phyloP scores from a whole-genome alignment of 2,888 invertebrate genomes.

The Aleiodes testaceus region DNA sequence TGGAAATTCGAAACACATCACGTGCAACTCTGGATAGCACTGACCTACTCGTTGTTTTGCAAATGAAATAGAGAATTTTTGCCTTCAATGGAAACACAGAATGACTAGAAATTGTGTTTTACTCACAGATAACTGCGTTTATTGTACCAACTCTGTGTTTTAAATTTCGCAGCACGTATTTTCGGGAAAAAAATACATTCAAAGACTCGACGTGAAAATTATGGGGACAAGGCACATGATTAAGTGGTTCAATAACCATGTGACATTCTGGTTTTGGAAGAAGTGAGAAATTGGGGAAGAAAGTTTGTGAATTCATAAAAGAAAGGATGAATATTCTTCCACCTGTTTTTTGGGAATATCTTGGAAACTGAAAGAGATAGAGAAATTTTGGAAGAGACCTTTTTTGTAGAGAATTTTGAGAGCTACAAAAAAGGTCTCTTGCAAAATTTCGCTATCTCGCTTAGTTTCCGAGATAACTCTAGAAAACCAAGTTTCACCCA shows the following conservation, averaged over 20 bases:
- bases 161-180: conserved; percentile 22
- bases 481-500: too few relatives aligned
- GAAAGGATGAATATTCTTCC: too few relatives aligned
- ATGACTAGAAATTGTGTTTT: conserved; percentile 18
- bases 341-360: too few relatives aligned
- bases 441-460: too few relatives aligned
- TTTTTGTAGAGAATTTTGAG: too few relatives aligned
- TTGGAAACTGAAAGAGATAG: too few relatives aligned
- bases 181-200: conserved; percentile 10
- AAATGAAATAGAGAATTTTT: conserved; percentile 35
- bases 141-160: background rate
- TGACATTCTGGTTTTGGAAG: background rate
- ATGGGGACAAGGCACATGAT: conserved; percentile 27
- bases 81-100: conserved; percentile 28
- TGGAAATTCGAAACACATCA: conserved; percentile 44
- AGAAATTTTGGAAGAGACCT: too few relatives aligned
- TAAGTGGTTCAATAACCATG: conserved; percentile 17
- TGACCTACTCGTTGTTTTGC: conserved; percentile 63
- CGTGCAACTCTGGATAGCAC: conserved; percentile 62
- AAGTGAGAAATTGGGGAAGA: background rate
- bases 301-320: too few relatives aligned
- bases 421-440: too few relatives aligned
- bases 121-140: conserved; percentile 2
- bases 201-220: conserved; percentile 14
- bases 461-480: too few relatives aligned